Evolutionary conservation across 92 coral and sea anemone species (phyloP).

Genomic region (Parazoanthus darwini): DNA sequence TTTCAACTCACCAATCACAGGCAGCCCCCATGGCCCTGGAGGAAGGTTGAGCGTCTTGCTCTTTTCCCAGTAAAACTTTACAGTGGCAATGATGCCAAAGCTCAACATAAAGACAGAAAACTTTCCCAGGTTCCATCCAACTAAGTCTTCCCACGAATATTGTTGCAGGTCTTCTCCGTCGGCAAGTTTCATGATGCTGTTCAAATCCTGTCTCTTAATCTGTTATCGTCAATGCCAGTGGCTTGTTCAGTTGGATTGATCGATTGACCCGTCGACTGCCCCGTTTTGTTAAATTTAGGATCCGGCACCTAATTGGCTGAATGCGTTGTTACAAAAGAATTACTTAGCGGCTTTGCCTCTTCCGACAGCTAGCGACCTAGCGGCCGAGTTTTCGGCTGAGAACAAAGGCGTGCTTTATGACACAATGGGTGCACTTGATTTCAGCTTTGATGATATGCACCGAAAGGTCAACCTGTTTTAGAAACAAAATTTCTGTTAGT

Average conservation of each 20-base stretch:
- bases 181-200: not conserved
- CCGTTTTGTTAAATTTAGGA: not conserved
- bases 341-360: not conserved
- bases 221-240: not conserved
- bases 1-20: not conserved
- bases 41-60: not conserved
- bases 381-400: not conserved
- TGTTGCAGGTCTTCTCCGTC: not conserved
- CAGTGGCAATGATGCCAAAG: not conserved
- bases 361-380: not conserved
- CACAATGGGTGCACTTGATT: not conserved
- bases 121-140: not conserved
- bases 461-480: conserved; percentile 1
- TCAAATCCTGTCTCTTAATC: not conserved
- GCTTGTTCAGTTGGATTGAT: not conserved
- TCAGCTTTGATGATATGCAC: conserved; percentile 6
- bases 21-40: conserved; percentile 12
- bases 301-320: not conserved
- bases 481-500: conserved; percentile 11
- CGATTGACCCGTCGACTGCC: not conserved
- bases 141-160: not conserved
- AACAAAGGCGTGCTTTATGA: conserved; percentile 6
- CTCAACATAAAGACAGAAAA: not conserved
- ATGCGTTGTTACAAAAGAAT: not conserved
- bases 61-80: not conserved